Evolutionary conservation across 2,888 invertebrate genomes (phyloP).

Genomic region (Tipula vernalis): DNA sequence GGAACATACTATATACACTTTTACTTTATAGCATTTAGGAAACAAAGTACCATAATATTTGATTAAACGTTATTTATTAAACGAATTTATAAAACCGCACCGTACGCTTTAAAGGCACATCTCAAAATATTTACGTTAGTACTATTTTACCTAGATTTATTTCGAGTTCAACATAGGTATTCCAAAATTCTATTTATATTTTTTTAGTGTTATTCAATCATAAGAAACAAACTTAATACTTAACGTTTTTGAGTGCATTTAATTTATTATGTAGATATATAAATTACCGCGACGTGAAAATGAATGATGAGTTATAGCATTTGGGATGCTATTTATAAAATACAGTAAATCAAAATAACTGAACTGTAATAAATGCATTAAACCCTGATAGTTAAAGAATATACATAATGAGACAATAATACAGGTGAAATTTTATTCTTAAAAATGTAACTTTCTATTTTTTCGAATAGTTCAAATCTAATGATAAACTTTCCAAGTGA

Average conservation of each 20-base stretch:
- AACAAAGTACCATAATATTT: neutral
- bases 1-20: neutral
- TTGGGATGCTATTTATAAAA: neutral
- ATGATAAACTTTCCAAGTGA: neutral
- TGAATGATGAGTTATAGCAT: neutral
- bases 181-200: neutral
- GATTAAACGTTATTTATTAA: neutral
- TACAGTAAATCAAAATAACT: neutral
- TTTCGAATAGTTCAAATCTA: neutral
- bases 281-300: neutral
- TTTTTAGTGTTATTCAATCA: neutral
- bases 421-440: neutral
- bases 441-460: neutral
- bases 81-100: neutral
- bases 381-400: neutral
- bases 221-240: neutral
- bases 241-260: neutral
- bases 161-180: neutral
- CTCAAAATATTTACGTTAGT: neutral
- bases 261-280: neutral
- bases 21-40: neutral
- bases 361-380: neutral
- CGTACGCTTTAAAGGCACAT: neutral
- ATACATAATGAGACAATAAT: neutral
- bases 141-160: neutral